These are phyloP conservation scores for Pyrocephalus nanus DNA, from an alignment of 2,797 vertebrate genomes.

Conservation along the genomic window DNA sequence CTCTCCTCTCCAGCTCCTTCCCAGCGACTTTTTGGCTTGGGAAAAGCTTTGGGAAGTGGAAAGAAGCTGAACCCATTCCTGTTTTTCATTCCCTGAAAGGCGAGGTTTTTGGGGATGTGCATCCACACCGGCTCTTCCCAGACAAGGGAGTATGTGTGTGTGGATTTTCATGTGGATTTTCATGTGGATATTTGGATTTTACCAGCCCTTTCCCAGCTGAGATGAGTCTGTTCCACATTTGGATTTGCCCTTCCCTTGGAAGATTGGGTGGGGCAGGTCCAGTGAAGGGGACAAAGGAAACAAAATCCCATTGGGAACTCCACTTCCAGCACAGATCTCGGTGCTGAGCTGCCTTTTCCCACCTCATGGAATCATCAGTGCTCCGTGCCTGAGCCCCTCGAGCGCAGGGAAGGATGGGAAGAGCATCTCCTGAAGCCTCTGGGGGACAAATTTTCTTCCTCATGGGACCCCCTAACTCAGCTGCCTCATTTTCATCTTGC, in stretches of 20 bases:
- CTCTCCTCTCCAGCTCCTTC: neutral
- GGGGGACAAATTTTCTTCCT: neutral
- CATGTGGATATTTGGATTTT: neutral
- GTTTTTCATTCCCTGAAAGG: neutral
- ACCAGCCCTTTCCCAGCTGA: neutral
- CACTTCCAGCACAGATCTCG: neutral
- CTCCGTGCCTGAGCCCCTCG: neutral
- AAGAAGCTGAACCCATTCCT: neutral
- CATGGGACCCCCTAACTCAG: neutral
- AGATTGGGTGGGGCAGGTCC: neutral
- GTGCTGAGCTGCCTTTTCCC: neutral
- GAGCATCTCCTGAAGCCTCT: neutral
- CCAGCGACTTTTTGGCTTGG: neutral
- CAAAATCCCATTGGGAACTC: neutral
- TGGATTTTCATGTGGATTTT: neutral
- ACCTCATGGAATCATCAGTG: rapidly evolving
- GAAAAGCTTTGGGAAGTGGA: neutral
- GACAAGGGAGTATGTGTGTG: no score
- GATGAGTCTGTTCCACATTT: neutral
- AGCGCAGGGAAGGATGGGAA: neutral
- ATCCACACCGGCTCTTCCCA: rapidly evolving
- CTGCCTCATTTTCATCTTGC: neutral
- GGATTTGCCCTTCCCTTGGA: neutral
- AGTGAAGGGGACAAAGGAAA: neutral
- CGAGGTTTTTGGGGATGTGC: neutral